Base-by-base conservation (phyloP, 2,797 vertebrate species). In the Epinephelus awoara region DNA sequence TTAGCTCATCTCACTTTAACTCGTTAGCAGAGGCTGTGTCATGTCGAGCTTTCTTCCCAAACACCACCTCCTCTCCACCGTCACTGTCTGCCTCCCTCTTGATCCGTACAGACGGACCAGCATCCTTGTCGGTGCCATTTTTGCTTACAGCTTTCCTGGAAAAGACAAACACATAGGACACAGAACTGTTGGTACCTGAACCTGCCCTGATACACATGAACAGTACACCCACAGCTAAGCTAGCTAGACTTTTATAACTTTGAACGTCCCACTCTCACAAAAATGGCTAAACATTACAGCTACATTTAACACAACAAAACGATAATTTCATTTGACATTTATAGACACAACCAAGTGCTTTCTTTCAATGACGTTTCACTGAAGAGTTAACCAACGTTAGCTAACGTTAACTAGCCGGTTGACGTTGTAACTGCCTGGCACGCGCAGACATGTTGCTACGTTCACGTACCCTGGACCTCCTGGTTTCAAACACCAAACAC, bases 21-120 rank as follows among this genome's bases (percentile, higher is more conserved):
- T 99, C 98, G 76, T 96, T 97, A 0, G 95, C 77, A 14, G 95
- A 40, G 8, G 92, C 66, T 0, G 96, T 85, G 21, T 98, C 97
- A 38, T 96, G 67, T 68, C 95, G 97, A 3, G 94, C 73, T 38
- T 96, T 99, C 89, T 99, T 99, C 64, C 85, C 96, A 44, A 96
- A 95, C 83, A 94, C 63, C 1, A 91, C 81, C 64, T 96, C 96
- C 52, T 98, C 97, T 2, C 92, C 82, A 9, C 73, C 89, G 25
- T 96, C 95, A 1, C 89, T 64, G 19, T 97, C 97, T 3, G 70
- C 56, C 14, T 97, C 96, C 79, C 96, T 94, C 85, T 98, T 98
- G 12, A 5, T 46, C 64, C 88, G 93, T 1, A 78, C 73, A 65
- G 87, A 83, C 7, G 87, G 65, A 51, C 83, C 54, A 2, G 83